phyloP scores from a whole-genome alignment of 1,140 invertebrate species.

The Eumeta japonica region DNA sequence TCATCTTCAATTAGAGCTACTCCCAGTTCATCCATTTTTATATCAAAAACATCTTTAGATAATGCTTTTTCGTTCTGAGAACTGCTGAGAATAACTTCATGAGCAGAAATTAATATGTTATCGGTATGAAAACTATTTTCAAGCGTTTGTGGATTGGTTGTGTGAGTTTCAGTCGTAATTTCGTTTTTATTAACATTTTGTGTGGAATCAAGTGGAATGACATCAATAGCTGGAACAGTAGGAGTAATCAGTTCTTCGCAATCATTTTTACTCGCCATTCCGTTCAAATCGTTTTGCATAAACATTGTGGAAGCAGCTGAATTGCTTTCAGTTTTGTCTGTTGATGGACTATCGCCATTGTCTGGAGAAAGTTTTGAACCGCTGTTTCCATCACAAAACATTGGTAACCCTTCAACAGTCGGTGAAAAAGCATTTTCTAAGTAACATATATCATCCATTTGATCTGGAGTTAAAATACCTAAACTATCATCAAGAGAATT shows the following conservation, averaged over 20 bases:
- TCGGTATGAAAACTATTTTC: too few relatives aligned
- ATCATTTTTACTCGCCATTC: slow-evolving; percentile 6
- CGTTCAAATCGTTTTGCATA: slow-evolving; percentile 45
- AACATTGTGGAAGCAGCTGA: slow-evolving; percentile 44
- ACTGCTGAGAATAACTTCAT: too few relatives aligned
- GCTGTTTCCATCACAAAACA: slow-evolving; percentile 44
- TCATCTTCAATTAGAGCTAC: slow-evolving; percentile 40
- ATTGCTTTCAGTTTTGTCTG: slow-evolving; percentile 54
- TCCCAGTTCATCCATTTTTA: slow-evolving; percentile 21
- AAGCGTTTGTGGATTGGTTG: neutral
- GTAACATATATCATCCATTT: slow-evolving; percentile 75
- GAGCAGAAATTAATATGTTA: too few relatives aligned
- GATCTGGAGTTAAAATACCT: slow-evolving; percentile 81
- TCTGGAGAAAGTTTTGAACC: slow-evolving; percentile 44
- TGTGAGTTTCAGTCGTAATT: neutral
- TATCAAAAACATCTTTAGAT: neutral
- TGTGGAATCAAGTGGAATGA: neutral
- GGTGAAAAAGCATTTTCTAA: slow-evolving; percentile 62
- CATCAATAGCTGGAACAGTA: too few relatives aligned
- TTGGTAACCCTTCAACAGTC: slow-evolving; percentile 53
- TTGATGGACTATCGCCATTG: slow-evolving; percentile 50
- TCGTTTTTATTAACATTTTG: neutral
- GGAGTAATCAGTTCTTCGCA: too few relatives aligned
- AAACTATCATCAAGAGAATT: slow-evolving; percentile 79
- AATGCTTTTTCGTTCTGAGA: neutral